These are phyloP conservation scores for Drosophila miranda DNA, from an alignment of 1,140 invertebrate genomes.

Conservation along the genomic window DNA sequence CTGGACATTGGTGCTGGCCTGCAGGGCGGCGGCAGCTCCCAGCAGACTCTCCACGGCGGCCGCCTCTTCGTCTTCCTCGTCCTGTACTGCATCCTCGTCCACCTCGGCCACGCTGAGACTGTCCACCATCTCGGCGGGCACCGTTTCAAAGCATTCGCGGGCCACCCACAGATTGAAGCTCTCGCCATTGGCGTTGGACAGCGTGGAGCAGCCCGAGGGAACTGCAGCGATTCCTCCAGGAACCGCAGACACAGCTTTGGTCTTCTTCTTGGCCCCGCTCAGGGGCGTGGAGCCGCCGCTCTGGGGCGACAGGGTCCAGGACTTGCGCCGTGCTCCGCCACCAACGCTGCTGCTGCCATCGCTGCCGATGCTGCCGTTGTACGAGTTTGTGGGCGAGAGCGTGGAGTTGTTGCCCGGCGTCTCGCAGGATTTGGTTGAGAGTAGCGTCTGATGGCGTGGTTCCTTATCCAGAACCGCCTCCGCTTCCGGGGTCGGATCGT, in stretches of 20 bases:
- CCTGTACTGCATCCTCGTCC: conserved; percentile 54
- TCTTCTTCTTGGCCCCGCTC: conserved; percentile 64
- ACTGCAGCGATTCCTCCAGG: background rate
- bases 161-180: conserved; percentile 79
- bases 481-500: background rate
- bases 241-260: conserved; percentile 22
- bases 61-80: conserved; percentile 65
- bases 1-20: conserved; percentile 54
- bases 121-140: conserved; percentile 76
- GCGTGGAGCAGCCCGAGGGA: background rate
- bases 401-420: conserved; percentile 49
- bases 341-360: conserved; percentile 65
- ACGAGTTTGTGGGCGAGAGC: conserved; percentile 74
- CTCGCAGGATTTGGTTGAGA: conserved; percentile 73
- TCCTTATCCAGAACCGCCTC: conserved; percentile 3
- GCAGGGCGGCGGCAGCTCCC: conserved; percentile 70
- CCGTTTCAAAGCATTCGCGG: conserved; percentile 76
- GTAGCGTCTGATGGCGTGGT: conserved; percentile 61
- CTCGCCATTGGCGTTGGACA: conserved; percentile 51
- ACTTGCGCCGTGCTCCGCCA: conserved; percentile 74
- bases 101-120: conserved; percentile 60
- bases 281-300: conserved; percentile 60
- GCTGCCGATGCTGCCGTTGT: conserved; percentile 76
- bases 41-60: conserved; percentile 74
- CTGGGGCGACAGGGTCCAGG: conserved; percentile 76